Evolutionary conservation across 2,113 vertebrate genomes (phyloP).

Genomic region (Pterocles orientalis): DNA sequence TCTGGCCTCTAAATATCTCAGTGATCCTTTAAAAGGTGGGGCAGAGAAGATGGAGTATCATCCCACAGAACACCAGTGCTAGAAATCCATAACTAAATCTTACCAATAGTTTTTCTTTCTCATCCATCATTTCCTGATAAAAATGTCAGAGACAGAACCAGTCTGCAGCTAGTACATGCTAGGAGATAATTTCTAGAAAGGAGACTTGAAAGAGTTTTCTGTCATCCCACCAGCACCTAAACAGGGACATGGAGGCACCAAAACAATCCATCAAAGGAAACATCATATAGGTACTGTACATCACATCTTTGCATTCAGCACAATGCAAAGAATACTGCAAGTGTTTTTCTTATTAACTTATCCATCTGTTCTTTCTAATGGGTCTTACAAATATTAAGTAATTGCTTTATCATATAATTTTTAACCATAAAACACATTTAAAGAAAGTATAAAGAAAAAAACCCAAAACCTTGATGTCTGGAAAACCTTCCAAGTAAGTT

Average conservation of each 20-base stretch:
- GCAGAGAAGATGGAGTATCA: not conserved
- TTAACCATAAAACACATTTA: not conserved
- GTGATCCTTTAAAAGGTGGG: not conserved
- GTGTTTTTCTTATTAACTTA: not conserved
- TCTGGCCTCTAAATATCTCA: not conserved
- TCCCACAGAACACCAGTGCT: not conserved
- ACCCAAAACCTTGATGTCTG: not conserved
- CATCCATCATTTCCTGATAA: not conserved
- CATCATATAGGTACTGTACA: not conserved
- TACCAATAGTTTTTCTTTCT: not conserved
- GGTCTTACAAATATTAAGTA: not conserved
- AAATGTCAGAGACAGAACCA: not conserved
- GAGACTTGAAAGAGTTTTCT: not conserved
- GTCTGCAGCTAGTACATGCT: not conserved
- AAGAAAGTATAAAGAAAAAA: not conserved
- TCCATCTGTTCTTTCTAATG: not conserved
- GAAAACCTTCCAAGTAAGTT: not conserved
- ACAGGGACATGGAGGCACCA: not conserved
- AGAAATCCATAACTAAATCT: not conserved
- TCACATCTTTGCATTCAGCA: fast-evolving
- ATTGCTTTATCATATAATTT: not conserved
- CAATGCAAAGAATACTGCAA: not conserved
- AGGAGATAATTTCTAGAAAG: not conserved
- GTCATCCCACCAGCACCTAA: not conserved
- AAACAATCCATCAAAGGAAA: not conserved